Evolutionary conservation across 1,140 invertebrate species (phyloP).

Genomic region (Latrodectus geometricus): DNA sequence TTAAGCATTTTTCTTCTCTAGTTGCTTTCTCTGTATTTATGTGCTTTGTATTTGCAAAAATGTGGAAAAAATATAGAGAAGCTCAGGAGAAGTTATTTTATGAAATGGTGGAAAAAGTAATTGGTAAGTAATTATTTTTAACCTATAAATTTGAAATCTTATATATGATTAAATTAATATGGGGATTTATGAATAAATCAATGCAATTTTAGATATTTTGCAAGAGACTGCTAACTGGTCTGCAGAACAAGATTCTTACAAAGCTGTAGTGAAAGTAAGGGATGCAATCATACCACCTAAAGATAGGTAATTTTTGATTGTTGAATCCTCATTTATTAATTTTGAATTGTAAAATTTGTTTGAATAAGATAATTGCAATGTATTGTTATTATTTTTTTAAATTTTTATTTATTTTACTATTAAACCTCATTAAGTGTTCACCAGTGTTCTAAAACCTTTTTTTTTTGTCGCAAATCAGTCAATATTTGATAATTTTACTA

Average conservation of each 20-base stretch:
- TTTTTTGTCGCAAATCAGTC: too few relatives aligned
- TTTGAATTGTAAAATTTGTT: too few relatives aligned
- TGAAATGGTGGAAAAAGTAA: constrained; percentile 64
- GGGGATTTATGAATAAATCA: too few relatives aligned
- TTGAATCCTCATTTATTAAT: too few relatives aligned
- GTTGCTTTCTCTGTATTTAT: constrained; percentile 14
- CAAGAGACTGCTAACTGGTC: constrained; percentile 20
- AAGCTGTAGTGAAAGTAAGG: constrained; percentile 88
- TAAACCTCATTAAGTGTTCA: too few relatives aligned
- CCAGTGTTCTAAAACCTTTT: too few relatives aligned
- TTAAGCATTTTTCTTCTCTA: background rate
- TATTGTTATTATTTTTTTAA: too few relatives aligned
- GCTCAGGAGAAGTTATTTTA: constrained; percentile 61
- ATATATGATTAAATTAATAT: too few relatives aligned
- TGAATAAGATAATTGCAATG: too few relatives aligned
- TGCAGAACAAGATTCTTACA: constrained; percentile 70
- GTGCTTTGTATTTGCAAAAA: constrained; percentile 7
- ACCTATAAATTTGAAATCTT: too few relatives aligned
- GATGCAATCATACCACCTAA: constrained; percentile 86
- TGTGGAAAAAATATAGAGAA: constrained; percentile 29
- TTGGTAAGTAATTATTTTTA: constrained; percentile 18
- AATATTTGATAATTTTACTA: too few relatives aligned
- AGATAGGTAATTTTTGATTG: constrained; percentile 72
- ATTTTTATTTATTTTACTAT: too few relatives aligned
- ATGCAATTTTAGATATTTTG: constrained; percentile 40